Percentiles rank a stretch among this genome's conserved stretches.
Conservation (phyloP, 2,888 invertebrate genomes). For the Agriotes lineatus region DNA sequence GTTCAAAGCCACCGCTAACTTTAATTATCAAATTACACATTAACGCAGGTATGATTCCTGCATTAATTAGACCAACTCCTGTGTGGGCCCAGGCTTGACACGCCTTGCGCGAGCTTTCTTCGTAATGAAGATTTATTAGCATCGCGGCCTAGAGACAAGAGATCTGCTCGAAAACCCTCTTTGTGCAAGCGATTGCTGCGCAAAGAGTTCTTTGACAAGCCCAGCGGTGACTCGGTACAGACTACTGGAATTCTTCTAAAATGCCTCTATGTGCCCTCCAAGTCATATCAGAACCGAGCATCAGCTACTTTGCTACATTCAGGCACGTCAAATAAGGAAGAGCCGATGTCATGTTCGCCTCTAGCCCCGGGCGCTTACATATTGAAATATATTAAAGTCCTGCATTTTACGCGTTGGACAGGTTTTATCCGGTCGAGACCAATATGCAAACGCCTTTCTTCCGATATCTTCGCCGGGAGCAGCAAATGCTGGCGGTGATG, state of each 20-base stretch:
- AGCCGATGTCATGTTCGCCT: slow-evolving; percentile 47
- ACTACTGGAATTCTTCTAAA: slow-evolving; percentile 52
- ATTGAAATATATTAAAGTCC: slow-evolving; percentile 39
- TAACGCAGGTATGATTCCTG: slow-evolving; percentile 57
- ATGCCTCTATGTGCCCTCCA: slow-evolving; percentile 19
- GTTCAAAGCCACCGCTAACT: slow-evolving; percentile 57
- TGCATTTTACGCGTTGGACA: slow-evolving; percentile 26
- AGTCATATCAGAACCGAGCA: slow-evolving; percentile 26
- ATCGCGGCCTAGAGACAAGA: slow-evolving; percentile 35
- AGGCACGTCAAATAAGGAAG: slow-evolving; percentile 45
- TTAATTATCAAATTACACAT: slow-evolving; percentile 62
- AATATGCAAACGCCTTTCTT: slow-evolving; percentile 21
- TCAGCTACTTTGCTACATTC: slow-evolving; percentile 25
- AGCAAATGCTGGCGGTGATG: background rate
- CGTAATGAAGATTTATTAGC: slow-evolving; percentile 56
- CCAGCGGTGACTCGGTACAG: slow-evolving; percentile 48
- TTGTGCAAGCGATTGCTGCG: slow-evolving; percentile 7
- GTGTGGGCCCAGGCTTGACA: slow-evolving; percentile 55
- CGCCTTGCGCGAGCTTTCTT: slow-evolving; percentile 55
- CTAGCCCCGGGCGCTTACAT: slow-evolving; percentile 34
- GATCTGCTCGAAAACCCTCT: background rate
- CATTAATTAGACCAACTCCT: slow-evolving; percentile 58
- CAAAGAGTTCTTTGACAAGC: slow-evolving; percentile 9
- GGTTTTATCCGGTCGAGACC: slow-evolving; percentile 27
- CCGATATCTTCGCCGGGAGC: slow-evolving; percentile 4